Evolutionary conservation across 2,797 vertebrate species (phyloP).

Genomic region (Onychomys leucogaster): DNA sequence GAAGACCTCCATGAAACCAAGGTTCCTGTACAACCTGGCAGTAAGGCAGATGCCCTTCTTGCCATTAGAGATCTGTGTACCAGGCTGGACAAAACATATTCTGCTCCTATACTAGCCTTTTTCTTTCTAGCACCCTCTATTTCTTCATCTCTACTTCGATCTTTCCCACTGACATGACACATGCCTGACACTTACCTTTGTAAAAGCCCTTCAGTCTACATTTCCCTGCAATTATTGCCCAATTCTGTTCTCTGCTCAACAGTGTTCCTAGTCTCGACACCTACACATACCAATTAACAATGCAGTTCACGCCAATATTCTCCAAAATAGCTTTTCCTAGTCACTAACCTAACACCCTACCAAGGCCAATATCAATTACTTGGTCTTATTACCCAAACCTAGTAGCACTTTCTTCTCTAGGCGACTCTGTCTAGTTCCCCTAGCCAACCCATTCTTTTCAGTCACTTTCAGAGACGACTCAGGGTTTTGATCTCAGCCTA

Average conservation of each 20-base stretch:
- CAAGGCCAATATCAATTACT: background rate
- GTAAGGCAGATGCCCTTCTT: background rate
- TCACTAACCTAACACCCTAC: background rate
- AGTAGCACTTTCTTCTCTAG: background rate
- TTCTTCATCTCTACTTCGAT: background rate
- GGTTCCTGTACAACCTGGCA: background rate
- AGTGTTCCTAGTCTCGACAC: background rate
- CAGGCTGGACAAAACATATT: background rate
- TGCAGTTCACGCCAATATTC: background rate
- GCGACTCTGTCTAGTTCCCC: background rate
- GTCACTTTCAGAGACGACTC: background rate
- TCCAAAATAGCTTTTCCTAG: constrained; percentile 27
- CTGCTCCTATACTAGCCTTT: background rate
- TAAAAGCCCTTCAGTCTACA: background rate
- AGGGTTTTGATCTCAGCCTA: background rate
- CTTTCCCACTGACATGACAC: background rate
- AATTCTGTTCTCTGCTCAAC: background rate
- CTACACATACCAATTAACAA: constrained; percentile 5
- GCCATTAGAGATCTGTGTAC: background rate
- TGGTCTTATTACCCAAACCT: constrained; percentile 28
- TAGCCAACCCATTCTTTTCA: background rate
- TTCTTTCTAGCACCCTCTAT: background rate
- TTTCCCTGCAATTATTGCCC: background rate
- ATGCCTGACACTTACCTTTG: background rate
- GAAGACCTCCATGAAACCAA: background rate